phyloP scores from a whole-genome alignment of 2,888 invertebrate genomes.

The Nomada ruficornis region DNA sequence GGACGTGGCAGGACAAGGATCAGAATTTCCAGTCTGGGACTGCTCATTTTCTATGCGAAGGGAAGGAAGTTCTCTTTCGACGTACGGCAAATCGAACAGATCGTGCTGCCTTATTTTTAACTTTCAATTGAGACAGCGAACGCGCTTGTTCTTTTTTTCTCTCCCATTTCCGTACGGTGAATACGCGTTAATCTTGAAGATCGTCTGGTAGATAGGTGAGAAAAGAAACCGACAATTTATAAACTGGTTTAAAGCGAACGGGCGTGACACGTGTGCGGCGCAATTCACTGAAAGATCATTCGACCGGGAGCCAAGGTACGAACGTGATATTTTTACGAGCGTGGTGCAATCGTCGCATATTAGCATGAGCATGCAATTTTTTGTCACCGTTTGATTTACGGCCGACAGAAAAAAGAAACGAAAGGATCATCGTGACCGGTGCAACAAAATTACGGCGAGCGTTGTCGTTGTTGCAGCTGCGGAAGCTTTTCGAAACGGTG shows the following conservation, averaged over 20 bases:
- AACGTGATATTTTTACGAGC: constrained; percentile 59
- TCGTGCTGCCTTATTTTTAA: neutral
- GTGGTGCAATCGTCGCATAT: constrained; percentile 50
- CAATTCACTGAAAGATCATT: constrained; percentile 42
- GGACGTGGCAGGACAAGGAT: neutral
- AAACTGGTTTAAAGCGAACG: constrained; percentile 17
- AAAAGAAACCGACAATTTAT: constrained; percentile 44
- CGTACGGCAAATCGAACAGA: neutral
- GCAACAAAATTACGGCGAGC: neutral
- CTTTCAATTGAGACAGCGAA: neutral
- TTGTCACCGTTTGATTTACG: constrained; percentile 52
- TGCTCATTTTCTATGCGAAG: neutral
- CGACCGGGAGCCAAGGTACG: constrained; percentile 19
- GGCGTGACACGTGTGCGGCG: constrained; percentile 9
- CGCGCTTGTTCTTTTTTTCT: neutral
- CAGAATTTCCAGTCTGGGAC: too few relatives aligned
- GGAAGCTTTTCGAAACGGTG: neutral
- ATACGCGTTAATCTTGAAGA: constrained; percentile 16
- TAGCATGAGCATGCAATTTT: constrained; percentile 46
- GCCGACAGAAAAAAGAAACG: constrained; percentile 9
- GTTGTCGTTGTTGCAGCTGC: neutral
- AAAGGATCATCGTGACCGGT: neutral
- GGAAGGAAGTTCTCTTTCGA: neutral
- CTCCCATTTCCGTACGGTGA: neutral
- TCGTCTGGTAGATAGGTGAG: neutral